Evolutionary conservation across 30 jellyfish, hydroid and myxozoan genomes (phyloP), one percentile per base, ranked within the genome.

Genomic region (Hydractinia echinata): DNA sequence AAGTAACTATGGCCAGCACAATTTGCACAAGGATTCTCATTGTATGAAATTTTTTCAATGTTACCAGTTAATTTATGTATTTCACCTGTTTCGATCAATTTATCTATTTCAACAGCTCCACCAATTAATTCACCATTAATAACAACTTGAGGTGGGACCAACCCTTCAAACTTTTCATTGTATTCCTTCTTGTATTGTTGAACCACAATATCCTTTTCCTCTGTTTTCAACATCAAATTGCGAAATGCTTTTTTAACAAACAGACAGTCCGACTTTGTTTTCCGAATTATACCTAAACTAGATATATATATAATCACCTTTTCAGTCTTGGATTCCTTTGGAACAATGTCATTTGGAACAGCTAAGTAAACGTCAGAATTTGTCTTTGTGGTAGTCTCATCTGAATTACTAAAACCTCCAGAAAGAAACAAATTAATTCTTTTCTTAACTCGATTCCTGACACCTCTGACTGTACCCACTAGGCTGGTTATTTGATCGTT

Each of bases 401-500:
- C 74, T 7, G 19, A n/a, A 13, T 13, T 64, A 8, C 51, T 9
- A 6, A 6, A n/a, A 64, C 39, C 74, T 51, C 88, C 76, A 21
- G 90, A 82, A 53, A 89, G 92, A 66, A 89, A 83, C 53, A 77
- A 85, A 16, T 76, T 21, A 9, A 89, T 77, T 48, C 72, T 83
- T 7, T 83, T 85, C 60, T 92, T 73, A 52, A 89, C 96, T 18
- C 96, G 95, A 66, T 89, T 89, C 81, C 81, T 89, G 6, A 89
- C 94, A 1, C 96, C 96, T 13, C 96, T 88, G 5, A 89, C 96
- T n/a, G 96, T 83, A 7, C 96, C 96, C 53, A 72, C 81, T 51
- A 88, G 72, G 72, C 96, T 89, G 73, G 84, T 50, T 8, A 89
- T 89, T 53, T 89, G 74, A n/a, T 64, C 74, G 39, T 64, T 64